phyloP scores from a whole-genome alignment of 2,113 vertebrate genomes.

The Tragelaphus buxtoni region DNA sequence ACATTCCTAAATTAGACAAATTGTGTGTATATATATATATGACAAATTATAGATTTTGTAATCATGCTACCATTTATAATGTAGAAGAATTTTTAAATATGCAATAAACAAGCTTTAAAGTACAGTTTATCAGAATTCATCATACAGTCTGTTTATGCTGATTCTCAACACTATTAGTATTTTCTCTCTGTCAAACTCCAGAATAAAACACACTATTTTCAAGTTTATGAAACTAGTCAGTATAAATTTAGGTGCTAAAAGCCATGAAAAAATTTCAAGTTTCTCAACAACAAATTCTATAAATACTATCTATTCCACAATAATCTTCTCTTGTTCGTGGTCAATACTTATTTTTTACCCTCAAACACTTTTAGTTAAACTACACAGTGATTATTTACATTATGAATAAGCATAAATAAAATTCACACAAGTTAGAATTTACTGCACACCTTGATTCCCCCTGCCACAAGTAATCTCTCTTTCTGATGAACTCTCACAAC shows the following conservation, averaged over 20 bases:
- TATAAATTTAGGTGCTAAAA: slow-evolving; percentile 13
- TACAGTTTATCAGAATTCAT: slow-evolving; percentile 21
- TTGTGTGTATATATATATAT: background rate
- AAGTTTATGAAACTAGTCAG: background rate
- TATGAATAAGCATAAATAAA: background rate
- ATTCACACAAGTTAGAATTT: background rate
- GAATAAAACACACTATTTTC: background rate
- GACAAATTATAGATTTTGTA: background rate
- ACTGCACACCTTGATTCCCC: background rate
- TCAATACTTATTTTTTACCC: background rate
- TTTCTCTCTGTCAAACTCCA: background rate
- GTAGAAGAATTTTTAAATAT: slow-evolving; percentile 15
- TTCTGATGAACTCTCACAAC: background rate
- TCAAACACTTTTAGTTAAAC: background rate
- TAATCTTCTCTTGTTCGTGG: background rate
- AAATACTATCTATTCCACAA: slow-evolving; percentile 13
- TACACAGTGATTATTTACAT: background rate
- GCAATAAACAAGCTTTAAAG: slow-evolving; percentile 12
- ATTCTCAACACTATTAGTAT: background rate
- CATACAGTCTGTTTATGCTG: background rate
- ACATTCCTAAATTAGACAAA: background rate
- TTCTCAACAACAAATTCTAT: background rate
- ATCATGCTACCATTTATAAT: slow-evolving; percentile 13
- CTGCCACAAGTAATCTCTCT: background rate
- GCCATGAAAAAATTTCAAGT: background rate